Conservation (phyloP, 2,113 vertebrate species). For the Alligator mississippiensis region DNA sequence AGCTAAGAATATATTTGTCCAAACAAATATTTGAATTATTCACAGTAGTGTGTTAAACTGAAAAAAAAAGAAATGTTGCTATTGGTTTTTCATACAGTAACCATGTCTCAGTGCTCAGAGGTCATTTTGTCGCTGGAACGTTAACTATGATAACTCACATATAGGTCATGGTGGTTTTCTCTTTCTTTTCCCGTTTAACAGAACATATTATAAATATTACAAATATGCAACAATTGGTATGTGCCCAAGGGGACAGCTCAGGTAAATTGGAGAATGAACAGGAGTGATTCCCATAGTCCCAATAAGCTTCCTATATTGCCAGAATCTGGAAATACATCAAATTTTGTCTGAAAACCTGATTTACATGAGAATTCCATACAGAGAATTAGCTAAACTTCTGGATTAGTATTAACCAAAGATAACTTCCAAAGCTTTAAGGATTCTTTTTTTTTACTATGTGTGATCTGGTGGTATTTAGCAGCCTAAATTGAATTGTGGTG, state of each 20-base stretch:
- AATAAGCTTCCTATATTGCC: neutral
- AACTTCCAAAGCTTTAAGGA: neutral
- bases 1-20: neutral
- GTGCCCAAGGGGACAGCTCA: neutral
- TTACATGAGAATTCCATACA: neutral
- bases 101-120: neutral
- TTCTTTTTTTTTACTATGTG: neutral
- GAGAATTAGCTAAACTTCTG: neutral
- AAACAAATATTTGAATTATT: neutral
- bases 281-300: neutral
- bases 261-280: neutral
- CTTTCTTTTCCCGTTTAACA: neutral
- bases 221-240: neutral
- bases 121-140: neutral
- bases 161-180: too few species aligned
- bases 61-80: neutral
- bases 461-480: neutral
- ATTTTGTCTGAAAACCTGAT: neutral
- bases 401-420: neutral
- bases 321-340: neutral
- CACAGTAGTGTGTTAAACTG: neutral
- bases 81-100: neutral
- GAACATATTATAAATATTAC: neutral
- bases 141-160: too few species aligned
- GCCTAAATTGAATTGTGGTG: neutral